A percentile compares a stretch with the other conserved stretches of the same genome.
Evolutionary conservation across 2,113 vertebrate genomes (phyloP).

Genomic region (Suricata suricatta): DNA sequence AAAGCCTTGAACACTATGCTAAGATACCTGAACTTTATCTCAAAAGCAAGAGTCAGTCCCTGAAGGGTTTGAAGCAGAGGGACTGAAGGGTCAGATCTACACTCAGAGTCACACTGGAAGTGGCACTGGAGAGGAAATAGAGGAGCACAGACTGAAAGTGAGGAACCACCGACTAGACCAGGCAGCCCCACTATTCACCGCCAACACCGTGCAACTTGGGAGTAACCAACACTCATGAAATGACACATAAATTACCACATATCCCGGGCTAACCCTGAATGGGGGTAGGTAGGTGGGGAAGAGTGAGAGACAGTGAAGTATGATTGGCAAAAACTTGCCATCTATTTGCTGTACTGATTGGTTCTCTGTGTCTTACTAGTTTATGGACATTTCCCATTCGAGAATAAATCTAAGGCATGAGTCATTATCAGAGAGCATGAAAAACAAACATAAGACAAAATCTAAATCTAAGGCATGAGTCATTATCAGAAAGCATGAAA

Average conservation of each 20-base stretch:
- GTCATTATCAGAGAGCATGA: not conserved
- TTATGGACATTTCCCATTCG: conserved; percentile 27
- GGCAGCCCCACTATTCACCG: not conserved
- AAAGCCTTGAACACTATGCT: not conserved
- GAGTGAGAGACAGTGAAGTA: not conserved
- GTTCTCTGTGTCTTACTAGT: not conserved
- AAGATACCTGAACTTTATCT: not conserved
- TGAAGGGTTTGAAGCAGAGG: not conserved
- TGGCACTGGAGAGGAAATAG: not conserved
- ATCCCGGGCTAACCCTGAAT: not conserved
- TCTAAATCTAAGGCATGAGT: conserved; percentile 30
- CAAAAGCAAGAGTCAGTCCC: not conserved
- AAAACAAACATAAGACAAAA: conserved; percentile 53
- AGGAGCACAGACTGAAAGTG: not conserved
- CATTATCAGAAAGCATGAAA: conserved; percentile 10
- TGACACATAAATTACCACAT: not conserved
- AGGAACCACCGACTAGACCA: not conserved
- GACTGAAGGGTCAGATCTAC: not conserved
- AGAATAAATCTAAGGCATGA: conserved; percentile 43
- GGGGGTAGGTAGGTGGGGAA: not conserved
- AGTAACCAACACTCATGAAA: not conserved
- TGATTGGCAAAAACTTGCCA: not conserved
- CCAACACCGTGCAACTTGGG: not conserved
- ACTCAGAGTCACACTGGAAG: not conserved
- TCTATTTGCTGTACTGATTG: not conserved